These are phyloP conservation scores for Crotalus viridis DNA, from an alignment of 2,113 vertebrate species.

Conservation along the genomic window DNA sequence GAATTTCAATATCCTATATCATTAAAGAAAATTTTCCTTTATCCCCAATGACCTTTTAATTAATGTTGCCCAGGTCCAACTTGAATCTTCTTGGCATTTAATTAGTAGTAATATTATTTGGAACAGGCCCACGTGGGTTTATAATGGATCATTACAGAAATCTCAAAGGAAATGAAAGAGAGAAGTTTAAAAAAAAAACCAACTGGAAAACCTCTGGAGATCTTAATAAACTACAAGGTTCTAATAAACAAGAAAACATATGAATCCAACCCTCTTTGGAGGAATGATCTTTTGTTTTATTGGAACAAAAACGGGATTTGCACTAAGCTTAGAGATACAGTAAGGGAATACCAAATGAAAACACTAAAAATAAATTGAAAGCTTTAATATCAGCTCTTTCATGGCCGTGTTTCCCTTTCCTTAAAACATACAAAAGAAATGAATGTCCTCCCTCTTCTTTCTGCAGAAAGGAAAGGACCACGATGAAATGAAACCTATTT, in stretches of 20 bases:
- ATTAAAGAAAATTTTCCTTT: background rate
- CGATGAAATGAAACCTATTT: constrained; percentile 22
- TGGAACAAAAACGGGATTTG: background rate
- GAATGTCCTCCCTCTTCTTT: background rate
- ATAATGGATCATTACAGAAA: background rate
- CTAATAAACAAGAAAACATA: background rate
- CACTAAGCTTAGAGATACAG: background rate
- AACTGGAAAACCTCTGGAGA: background rate
- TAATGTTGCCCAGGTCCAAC: background rate
- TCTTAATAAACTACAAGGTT: background rate
- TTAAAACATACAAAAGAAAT: background rate
- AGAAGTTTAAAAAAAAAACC: background rate
- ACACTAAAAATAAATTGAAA: background rate
- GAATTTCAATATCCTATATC: background rate
- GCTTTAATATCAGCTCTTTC: background rate
- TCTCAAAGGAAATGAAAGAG: background rate
- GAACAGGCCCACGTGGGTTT: background rate
- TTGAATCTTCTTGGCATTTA: background rate
- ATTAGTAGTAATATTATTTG: background rate
- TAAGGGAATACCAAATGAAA: background rate
- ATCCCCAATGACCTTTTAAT: background rate
- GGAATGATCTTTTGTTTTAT: background rate
- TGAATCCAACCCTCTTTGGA: background rate
- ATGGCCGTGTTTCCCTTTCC: background rate
- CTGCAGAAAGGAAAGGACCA: background rate